phyloP scores from a whole-genome alignment of 2,888 invertebrate genomes.

The Drosophila meridionalis region DNA sequence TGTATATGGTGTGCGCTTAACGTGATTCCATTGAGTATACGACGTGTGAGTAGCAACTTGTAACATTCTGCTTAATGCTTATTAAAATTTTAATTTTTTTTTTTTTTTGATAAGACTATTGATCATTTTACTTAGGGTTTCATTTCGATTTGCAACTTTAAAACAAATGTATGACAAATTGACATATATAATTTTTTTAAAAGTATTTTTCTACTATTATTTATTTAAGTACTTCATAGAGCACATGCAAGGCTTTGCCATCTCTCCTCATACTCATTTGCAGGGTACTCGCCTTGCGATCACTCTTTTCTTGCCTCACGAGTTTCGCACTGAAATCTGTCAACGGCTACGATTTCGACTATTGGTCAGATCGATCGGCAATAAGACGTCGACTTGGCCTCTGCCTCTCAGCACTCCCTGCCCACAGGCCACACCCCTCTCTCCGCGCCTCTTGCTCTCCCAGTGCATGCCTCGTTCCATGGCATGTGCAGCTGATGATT shows the following conservation, averaged over 20 bases:
- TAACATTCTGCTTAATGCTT: neutral
- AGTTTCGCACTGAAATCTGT: conserved; percentile 52
- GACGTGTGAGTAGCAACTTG: neutral
- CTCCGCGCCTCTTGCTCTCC: neutral
- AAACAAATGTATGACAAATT: no score
- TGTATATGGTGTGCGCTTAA: conserved; percentile 33
- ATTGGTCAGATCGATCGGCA: conserved; percentile 44
- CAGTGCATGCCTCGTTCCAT: conserved; percentile 1
- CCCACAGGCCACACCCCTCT: neutral
- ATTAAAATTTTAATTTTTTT: no score
- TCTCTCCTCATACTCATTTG: neutral
- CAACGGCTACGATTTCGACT: conserved; percentile 43
- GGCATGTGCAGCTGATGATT: conserved; percentile 60
- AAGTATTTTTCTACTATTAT: neutral
- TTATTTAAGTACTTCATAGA: neutral
- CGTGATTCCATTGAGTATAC: conserved; percentile 34
- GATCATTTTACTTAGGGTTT: no score
- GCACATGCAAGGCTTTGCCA: no score
- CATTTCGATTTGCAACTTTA: no score
- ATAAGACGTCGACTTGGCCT: conserved; percentile 14
- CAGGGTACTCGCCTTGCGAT: neutral
- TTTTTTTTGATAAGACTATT: no score
- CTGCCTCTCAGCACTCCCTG: neutral
- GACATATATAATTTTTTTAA: no score
- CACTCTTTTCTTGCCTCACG: conserved; percentile 17